Conservation (phyloP, 2,888 invertebrate genomes). For the Rhingia rostrata region DNA sequence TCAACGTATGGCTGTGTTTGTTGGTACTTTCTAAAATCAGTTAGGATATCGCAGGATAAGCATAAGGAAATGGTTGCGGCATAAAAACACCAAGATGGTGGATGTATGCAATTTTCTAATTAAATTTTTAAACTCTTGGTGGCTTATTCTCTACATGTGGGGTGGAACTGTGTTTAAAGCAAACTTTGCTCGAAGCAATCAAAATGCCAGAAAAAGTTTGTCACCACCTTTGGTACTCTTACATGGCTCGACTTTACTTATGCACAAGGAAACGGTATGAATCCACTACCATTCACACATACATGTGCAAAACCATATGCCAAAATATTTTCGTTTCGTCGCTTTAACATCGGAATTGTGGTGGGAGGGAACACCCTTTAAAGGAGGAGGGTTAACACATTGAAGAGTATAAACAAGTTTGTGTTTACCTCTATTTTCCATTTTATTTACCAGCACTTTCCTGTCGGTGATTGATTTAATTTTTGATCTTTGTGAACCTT, state of each 20-base stretch:
- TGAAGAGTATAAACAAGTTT: slow-evolving; percentile 40
- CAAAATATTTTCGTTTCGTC: slow-evolving; percentile 56
- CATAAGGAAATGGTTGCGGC: not conserved
- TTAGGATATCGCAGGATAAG: not conserved
- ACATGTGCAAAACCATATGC: slow-evolving; percentile 57
- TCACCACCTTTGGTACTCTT: slow-evolving; percentile 38
- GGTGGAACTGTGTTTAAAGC: slow-evolving; percentile 48
- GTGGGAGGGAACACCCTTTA: slow-evolving; percentile 1
- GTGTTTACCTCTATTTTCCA: slow-evolving; percentile 5
- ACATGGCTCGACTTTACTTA: slow-evolving; percentile 28
- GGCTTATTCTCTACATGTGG: slow-evolving; percentile 19
- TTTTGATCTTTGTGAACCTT: slow-evolving; percentile 48
- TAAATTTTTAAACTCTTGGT: slow-evolving; percentile 60
- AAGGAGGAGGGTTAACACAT: slow-evolving; percentile 50
- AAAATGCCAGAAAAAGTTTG: slow-evolving; percentile 47
- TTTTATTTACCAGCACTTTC: not conserved
- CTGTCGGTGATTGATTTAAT: slow-evolving; percentile 55
- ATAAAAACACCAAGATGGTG: not conserved
- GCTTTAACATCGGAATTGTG: not conserved
- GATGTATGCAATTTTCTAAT: slow-evolving; percentile 62
- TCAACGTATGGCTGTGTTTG: slow-evolving; percentile 34
- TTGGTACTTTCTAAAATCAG: not conserved
- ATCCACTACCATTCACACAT: too few species aligned
- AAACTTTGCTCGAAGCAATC: slow-evolving; percentile 64
- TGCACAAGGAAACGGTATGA: slow-evolving; percentile 26